Percentiles rank a stretch among this genome's conserved stretches.
Conservation (phyloP, 2,888 invertebrate genomes). For the Dicyrtoma fusca region DNA sequence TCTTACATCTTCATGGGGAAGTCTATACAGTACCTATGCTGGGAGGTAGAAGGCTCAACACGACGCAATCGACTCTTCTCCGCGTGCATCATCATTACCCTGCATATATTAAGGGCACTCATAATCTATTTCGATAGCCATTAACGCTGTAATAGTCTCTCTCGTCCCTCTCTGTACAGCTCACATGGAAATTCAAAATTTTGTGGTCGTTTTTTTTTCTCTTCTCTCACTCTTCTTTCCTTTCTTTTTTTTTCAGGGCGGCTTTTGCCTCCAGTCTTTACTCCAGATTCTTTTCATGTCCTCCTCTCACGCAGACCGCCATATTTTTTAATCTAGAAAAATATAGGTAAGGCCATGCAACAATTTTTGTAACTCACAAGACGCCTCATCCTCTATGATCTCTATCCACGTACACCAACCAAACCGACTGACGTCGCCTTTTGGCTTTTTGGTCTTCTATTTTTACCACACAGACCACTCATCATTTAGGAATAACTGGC, state of each 20-base stretch:
- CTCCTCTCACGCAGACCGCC: slow-evolving; percentile 31
- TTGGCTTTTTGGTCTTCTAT: not conserved
- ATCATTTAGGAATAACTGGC: too few relatives aligned
- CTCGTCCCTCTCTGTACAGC: slow-evolving; percentile 2
- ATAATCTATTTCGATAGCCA: slow-evolving; percentile 21
- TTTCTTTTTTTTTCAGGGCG: not conserved
- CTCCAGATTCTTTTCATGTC: slow-evolving; percentile 22
- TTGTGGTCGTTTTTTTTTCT: not conserved
- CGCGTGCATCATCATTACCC: slow-evolving; percentile 1
- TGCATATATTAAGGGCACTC: slow-evolving; percentile 23
- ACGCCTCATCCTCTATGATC: too few relatives aligned
- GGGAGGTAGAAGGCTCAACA: too few relatives aligned
- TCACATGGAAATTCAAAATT: slow-evolving; percentile 11
- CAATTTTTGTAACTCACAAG: not conserved
- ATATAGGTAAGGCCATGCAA: not conserved
- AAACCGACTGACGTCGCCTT: not conserved
- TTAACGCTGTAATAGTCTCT: not conserved
- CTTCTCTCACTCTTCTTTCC: too few relatives aligned
- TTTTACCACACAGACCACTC: not conserved
- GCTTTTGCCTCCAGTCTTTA: slow-evolving; percentile 18
- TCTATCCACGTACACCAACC: too few relatives aligned
- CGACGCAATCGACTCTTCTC: not conserved
- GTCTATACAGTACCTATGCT: too few relatives aligned
- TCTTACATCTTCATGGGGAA: too few relatives aligned
- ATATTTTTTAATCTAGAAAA: slow-evolving; percentile 18